Percentiles rank a stretch among this genome's conserved stretches.
phyloP scores from a whole-genome alignment of 2,888 invertebrate genomes.

The Crocallis elinguaria region DNA sequence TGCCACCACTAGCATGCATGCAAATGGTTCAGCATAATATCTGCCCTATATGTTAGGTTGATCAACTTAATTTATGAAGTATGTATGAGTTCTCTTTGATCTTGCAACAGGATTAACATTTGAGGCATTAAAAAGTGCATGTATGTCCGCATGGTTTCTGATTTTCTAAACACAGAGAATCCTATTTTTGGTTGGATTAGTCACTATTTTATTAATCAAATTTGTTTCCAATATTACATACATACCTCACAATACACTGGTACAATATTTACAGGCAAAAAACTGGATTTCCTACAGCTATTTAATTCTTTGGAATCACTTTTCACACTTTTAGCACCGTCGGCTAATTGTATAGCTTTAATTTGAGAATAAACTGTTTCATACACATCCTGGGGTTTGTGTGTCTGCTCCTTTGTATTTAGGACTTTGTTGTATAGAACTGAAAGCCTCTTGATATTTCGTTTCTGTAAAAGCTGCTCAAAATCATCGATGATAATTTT shows the following conservation, averaged over 20 bases:
- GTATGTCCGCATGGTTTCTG: too few relatives aligned
- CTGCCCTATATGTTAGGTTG: too few relatives aligned
- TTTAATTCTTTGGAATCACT: slow-evolving; percentile 25
- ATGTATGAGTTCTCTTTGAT: too few relatives aligned
- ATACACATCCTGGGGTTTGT: slow-evolving; percentile 58
- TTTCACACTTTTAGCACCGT: slow-evolving; percentile 41
- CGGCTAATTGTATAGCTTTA: slow-evolving; percentile 64
- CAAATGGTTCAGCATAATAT: too few relatives aligned
- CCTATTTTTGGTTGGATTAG: too few relatives aligned
- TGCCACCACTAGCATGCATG: too few relatives aligned
- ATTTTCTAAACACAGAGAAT: too few relatives aligned
- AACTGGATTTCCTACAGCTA: slow-evolving; percentile 43
- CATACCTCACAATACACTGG: slow-evolving; percentile 48
- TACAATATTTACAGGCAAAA: slow-evolving; percentile 54
- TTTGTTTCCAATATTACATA: slow-evolving; percentile 1
- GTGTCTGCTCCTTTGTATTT: slow-evolving; percentile 23
- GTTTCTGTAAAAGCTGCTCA: slow-evolving; percentile 50
- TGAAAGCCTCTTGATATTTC: slow-evolving; percentile 33
- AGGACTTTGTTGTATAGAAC: slow-evolving; percentile 47
- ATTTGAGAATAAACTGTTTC: slow-evolving; percentile 59
- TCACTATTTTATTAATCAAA: too few relatives aligned
- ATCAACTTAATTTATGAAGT: too few relatives aligned
- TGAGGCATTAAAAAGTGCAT: too few relatives aligned
- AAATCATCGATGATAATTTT: slow-evolving; percentile 39
- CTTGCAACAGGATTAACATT: too few relatives aligned